A percentile compares a stretch with the other conserved stretches of the same genome.
Conservation (phyloP, 2,888 invertebrate genomes). For the Pheosia tremula region DNA sequence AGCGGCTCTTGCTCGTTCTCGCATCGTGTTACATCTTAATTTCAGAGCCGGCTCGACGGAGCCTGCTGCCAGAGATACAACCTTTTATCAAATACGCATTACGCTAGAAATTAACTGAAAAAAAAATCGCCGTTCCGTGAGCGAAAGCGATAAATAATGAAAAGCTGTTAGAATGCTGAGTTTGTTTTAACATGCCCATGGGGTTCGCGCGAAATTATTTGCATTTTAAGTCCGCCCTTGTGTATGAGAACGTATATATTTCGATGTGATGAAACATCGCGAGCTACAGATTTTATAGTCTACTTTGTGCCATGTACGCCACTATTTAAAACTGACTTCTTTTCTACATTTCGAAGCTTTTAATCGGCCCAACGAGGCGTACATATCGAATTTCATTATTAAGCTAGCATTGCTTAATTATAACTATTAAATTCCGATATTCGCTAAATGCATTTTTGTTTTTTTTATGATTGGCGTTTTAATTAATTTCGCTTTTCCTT, state of each 20-base stretch:
- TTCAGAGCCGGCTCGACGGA: conserved; percentile 82
- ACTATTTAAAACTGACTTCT: conserved; percentile 29
- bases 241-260: conserved; percentile 63
- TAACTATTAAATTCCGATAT: conserved; percentile 31
- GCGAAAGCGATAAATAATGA: conserved; percentile 76
- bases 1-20: conserved; percentile 85
- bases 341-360: background rate
- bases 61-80: conserved; percentile 81
- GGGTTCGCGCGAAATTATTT: conserved; percentile 75
- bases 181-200: conserved; percentile 80
- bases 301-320: conserved; percentile 40
- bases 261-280: conserved; percentile 58
- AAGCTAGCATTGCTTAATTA: conserved; percentile 39
- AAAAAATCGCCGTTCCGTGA: conserved; percentile 70
- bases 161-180: conserved; percentile 77
- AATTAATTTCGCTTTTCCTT: conserved; percentile 85
- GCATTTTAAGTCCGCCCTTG: conserved; percentile 75
- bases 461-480: conserved; percentile 78
- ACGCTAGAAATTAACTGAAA: conserved; percentile 81
- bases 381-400: conserved; percentile 33
- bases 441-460: conserved; percentile 52
- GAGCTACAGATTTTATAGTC: conserved; percentile 37
- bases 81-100: conserved; percentile 84
- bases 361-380: background rate
- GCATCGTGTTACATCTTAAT: conserved; percentile 86